Base-by-base conservation (phyloP, 1,140 invertebrate species). In the Drosophila virilis region DNA sequence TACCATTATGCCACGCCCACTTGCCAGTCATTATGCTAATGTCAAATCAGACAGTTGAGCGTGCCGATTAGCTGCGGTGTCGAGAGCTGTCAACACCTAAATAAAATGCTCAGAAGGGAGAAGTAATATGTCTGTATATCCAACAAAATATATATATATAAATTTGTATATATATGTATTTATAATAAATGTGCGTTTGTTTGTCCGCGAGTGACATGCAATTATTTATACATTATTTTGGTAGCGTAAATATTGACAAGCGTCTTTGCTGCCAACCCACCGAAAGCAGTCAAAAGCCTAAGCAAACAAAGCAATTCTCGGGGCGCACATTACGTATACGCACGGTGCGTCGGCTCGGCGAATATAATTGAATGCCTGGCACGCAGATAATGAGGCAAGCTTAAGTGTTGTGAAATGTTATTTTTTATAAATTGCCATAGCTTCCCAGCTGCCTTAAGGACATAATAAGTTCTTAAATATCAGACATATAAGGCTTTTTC, bases 171-270 rank as follows among this genome's bases (percentile, higher is more conserved):
- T 38, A 32, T 40, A 8, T 52, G 22, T 48, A 7, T 17, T 5
- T 5, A 35, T 33, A 45, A 46, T 54, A 57, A 57, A 13, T 69
- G 45, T 45, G 15, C 32, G 52, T 51, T 54, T 79, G 71, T 83
- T 83, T 68, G 80, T 52, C 80, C 59, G 46, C 77, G 65, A 84
- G 77, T 83, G 80, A 84, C 80, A 80, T 80, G 80, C 80, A 83
- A 83, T 83, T 84, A 83, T 83, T 83, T 83, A 83, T 76, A 84
- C 80, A 83, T 83, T 83, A 83, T 67, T 73, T 74, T 52, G 48
- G 68, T 67, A 58, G 59, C 60, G 74, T 71, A 83, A 78, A 82
- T 82, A 82, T 83, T 82, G 72, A 62, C 75, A 73, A 60, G 54
- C 66, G 73, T 64, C 75, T 74, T 71, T 69, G 42, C 22, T 59